These are phyloP conservation scores for Noturus placidus DNA, from an alignment of 2,113 vertebrate species.

Conservation along the genomic window DNA sequence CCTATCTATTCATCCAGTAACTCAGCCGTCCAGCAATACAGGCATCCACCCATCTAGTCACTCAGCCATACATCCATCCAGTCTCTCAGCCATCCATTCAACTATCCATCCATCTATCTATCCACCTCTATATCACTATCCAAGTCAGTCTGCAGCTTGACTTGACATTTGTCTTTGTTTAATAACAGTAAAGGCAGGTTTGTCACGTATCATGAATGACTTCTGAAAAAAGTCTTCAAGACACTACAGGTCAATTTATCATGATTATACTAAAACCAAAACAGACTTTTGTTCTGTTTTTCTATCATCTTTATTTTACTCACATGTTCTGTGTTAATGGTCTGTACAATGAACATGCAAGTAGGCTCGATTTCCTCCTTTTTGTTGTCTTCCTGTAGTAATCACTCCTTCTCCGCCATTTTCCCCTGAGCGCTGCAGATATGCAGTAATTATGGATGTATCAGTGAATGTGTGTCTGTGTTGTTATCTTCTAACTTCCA, in stretches of 20 bases:
- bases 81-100: too few species aligned
- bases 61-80: too few species aligned
- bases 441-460: background rate
- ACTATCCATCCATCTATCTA: background rate
- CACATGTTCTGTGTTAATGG: background rate
- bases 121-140: background rate
- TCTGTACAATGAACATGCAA: background rate
- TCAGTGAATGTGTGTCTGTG: background rate
- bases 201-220: background rate
- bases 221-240: background rate
- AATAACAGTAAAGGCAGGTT: background rate
- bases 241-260: background rate
- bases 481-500: background rate
- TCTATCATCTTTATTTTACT: background rate
- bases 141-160: background rate
- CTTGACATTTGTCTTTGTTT: background rate
- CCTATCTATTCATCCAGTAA: background rate
- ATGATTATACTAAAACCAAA: background rate
- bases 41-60: too few species aligned
- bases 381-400: background rate
- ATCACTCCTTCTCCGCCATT: background rate
- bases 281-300: background rate
- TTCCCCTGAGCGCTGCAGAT: background rate
- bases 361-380: background rate
- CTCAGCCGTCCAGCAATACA: too few species aligned